Conservation (phyloP, 2,888 invertebrate species). For the Ceratothoa steindachneri region DNA sequence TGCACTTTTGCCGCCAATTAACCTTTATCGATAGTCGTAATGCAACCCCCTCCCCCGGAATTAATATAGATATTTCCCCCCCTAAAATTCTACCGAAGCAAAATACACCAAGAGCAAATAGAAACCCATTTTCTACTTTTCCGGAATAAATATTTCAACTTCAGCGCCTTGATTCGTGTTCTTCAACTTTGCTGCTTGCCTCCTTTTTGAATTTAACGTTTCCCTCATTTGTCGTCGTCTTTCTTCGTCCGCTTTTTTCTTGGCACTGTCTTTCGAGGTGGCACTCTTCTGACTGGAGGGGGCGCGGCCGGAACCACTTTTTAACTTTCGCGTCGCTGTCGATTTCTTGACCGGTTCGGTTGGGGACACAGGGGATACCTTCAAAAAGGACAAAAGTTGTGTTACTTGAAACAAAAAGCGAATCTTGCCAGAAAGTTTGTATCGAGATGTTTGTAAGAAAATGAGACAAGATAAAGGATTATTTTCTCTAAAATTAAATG, state of each 20-base stretch:
- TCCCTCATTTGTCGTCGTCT: conserved; percentile 41
- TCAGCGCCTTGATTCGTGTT: conserved; percentile 1
- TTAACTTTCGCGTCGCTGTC: background rate
- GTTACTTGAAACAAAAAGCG: too few species aligned
- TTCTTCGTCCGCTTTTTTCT: conserved; percentile 41
- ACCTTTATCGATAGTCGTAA: too few species aligned
- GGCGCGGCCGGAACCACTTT: background rate
- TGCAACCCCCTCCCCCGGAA: too few species aligned
- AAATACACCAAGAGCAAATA: too few species aligned
- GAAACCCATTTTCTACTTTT: too few species aligned
- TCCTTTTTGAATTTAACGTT: conserved; percentile 42
- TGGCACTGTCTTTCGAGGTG: conserved; percentile 34
- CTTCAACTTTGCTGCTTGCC: conserved; percentile 23
- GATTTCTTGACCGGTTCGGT: background rate
- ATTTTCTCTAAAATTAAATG: too few species aligned
- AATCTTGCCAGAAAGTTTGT: too few species aligned
- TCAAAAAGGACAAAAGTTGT: background rate
- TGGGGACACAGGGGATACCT: background rate
- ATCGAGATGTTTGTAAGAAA: too few species aligned
- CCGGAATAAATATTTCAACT: conserved; percentile 40
- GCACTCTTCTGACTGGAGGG: conserved; percentile 24
- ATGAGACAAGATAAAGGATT: too few species aligned
- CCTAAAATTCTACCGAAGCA: too few species aligned
- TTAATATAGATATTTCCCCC: too few species aligned
- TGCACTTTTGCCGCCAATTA: too few species aligned